Evolutionary conservation across 2,888 invertebrate genomes (phyloP), one percentile per base, ranked within the genome.

Genomic region (Parasteatoda lunata): DNA sequence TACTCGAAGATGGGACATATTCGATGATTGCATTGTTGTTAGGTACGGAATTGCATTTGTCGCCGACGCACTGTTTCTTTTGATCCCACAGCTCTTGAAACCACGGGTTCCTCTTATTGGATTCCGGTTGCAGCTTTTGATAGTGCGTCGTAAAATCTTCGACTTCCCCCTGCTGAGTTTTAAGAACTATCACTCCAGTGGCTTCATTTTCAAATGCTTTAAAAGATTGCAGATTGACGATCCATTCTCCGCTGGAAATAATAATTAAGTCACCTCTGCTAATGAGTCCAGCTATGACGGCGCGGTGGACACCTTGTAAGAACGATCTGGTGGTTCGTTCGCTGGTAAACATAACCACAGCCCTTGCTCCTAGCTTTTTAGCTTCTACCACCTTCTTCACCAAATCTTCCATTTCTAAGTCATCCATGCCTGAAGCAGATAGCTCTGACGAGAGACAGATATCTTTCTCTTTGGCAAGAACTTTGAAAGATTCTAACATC

Each of bases 1-100:
- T 87, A 48, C 72, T 77, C 5, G 77, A 30, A 66, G 77, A 83
- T 3, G 89, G 80, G 11, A 48, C 52, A 49, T 87, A 89, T 11
- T 47, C 70, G 45, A 91, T 89, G 0, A 91, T 90, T 15, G 90
- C 89, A 13, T 90, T 70, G 54, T 89, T 89, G 9, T 85, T 71
- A 51, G 88, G 88, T 11, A 89, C 89, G n/a, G 89, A 70, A 88
- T 92, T 92, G 71, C 92, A 90, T 72, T 91, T 91, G 30, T 91
- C 90, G 13, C 84, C 76, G 30, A 51, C 70, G 69, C 82, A 88
- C 49, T 83, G 68, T n/a, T 77, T 65, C 9, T 47, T 76, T 88
- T 91, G 88, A 82, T 92, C 90, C 91, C 92, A 92, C 88, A 91
- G 92, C 73, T 92, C 92, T n/a, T 90, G 88, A 89, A 92, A 93